Base-by-base conservation (phyloP, 2,797 vertebrate species). In the Hydrolagus colliei region DNA sequence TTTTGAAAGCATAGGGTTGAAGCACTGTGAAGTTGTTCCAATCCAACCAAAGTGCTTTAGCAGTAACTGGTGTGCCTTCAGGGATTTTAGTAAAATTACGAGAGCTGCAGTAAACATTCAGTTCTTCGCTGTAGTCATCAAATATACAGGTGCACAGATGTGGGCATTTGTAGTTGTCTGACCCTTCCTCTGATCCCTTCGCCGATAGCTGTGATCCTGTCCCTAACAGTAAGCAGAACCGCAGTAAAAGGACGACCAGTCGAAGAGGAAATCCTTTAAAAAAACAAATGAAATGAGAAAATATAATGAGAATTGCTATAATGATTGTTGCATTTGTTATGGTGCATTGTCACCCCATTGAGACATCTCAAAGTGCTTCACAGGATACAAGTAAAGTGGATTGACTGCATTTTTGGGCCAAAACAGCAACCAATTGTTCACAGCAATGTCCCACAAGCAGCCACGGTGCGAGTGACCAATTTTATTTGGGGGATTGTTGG, bases 41-140 rank as follows among this genome's bases (percentile, higher is more conserved):
- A 0, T 99, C 97, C 67, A 98, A 92, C 97, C 98, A 99, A 63
- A 99, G 91, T 2, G 95, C 95, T 87, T 93, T 94, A 86, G 94
- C 91, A 0, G 89, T 87, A 0, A 35, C 10, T 0, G 97, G 97
- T 63, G 98, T 80, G 4, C 94, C 94, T 0, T 91, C 71, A 0
- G 97, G 98, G 80, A 94, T 88, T 75, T 62, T 90, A 0, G 94
- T 96, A 61, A 98, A 91, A 90, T 98, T 98, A 14, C 93, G 94
- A 0, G 90, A 9, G 27, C 96, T 98, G 92, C 98, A 99, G 93
- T 97, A 99, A 88, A 97, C 91, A 0, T 92, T 96, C 89, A 98
- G 95, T 89, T 97, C 97, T 0, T 91, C 91, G 0, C 88, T 94
- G 90, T 96, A 94, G 78, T 97, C 96, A 2, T 97, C 96, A 0